phyloP scores from a whole-genome alignment of 2,797 vertebrate genomes.

The Hylomyscus alleni region DNA sequence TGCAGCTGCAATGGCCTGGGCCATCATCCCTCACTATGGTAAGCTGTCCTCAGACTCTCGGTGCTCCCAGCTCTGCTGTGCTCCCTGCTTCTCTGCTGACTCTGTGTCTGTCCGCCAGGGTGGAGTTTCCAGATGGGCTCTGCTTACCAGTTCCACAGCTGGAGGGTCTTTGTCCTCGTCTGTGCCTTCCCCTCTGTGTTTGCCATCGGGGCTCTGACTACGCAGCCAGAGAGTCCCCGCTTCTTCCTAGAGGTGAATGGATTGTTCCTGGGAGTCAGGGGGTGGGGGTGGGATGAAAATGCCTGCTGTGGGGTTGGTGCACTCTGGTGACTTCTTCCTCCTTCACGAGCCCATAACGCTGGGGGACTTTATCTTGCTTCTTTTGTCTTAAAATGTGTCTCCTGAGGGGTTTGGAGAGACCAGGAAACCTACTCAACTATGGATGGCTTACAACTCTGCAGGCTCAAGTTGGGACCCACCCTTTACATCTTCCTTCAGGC shows the following conservation, averaged over 20 bases:
- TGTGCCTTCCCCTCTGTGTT: slow-evolving; percentile 97
- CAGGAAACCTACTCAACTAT: background rate
- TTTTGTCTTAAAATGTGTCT: slow-evolving; percentile 11
- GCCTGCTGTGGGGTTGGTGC: background rate
- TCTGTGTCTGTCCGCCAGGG: slow-evolving; percentile 87
- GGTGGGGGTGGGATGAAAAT: background rate
- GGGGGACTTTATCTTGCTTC: background rate
- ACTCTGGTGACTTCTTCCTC: background rate
- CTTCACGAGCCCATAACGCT: background rate
- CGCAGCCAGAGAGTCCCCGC: slow-evolving; percentile 98
- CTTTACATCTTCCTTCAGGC: no score
- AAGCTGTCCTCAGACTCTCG: slow-evolving; percentile 70
- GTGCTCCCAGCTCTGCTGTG: background rate
- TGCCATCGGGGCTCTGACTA: slow-evolving; percentile 97
- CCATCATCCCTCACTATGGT: slow-evolving; percentile 99
- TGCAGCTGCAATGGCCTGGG: slow-evolving; percentile 98
- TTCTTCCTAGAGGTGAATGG: slow-evolving; percentile 96
- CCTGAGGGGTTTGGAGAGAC: slow-evolving; percentile 1
- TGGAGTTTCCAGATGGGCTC: slow-evolving; percentile 99
- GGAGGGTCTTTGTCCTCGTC: slow-evolving; percentile 98
- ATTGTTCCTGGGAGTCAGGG: background rate
- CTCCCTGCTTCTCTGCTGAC: slow-evolving; percentile 13
- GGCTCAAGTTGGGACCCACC: background rate
- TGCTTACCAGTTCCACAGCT: slow-evolving; percentile 99
- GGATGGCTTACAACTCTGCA: background rate